Evolutionary conservation across 1,140 invertebrate genomes (phyloP).

Genomic region (Atopsyche davidsoni): DNA sequence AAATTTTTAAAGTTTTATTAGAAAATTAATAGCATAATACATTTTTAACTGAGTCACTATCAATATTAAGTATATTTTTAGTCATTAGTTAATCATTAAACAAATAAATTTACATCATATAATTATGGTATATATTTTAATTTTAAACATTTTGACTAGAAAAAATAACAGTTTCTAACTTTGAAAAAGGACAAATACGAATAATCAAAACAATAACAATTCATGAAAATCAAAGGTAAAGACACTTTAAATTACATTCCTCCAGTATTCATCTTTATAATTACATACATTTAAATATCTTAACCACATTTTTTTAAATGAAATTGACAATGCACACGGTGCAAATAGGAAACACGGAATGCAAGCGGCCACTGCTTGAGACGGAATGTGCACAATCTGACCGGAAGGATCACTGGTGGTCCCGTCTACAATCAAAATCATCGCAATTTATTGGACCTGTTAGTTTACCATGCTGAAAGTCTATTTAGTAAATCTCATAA

Average conservation of each 20-base stretch:
- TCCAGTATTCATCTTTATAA: conserved; percentile 10
- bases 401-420: conserved; percentile 14
- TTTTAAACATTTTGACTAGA: background rate
- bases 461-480: too few species aligned
- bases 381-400: conserved; percentile 22
- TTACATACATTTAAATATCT: conserved; percentile 8
- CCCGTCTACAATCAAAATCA: background rate
- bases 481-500: too few species aligned
- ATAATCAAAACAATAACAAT: conserved; percentile 6
- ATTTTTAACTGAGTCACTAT: conserved; percentile 26
- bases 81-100: conserved; percentile 7
- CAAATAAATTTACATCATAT: too few species aligned
- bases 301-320: conserved; percentile 14
- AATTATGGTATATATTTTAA: conserved; percentile 11
- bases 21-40: conserved; percentile 21
- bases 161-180: conserved; percentile 7
- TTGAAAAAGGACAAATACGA: conserved; percentile 5
- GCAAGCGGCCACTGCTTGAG: conserved; percentile 20
- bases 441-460: too few species aligned
- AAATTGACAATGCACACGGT: conserved; percentile 30
- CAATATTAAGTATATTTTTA: conserved; percentile 15
- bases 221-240: background rate
- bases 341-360: conserved; percentile 17
- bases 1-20: background rate
- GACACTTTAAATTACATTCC: conserved; percentile 4